Evolutionary conservation across 1,140 invertebrate genomes (phyloP).

Genomic region (Drosophila athabasca): DNA sequence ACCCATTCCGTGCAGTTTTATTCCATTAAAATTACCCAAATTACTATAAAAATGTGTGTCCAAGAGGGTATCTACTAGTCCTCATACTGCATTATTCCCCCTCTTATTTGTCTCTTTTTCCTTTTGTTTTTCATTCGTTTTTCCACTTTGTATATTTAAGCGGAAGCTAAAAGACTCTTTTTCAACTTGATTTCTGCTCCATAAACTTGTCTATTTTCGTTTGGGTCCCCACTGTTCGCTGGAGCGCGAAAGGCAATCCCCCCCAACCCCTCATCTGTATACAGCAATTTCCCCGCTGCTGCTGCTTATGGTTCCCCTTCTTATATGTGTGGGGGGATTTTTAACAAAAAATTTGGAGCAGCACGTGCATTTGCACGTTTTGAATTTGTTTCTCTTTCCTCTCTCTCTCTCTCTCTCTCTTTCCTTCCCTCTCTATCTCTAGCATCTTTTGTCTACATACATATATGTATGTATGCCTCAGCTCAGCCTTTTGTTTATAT

Average conservation of each 20-base stretch:
- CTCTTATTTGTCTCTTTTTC: conserved; percentile 6
- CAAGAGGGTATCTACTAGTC: conserved; percentile 21
- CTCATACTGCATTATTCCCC: background rate
- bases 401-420: no score
- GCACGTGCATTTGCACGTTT: conserved; percentile 81
- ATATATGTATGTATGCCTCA: no score
- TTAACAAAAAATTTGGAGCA: conserved; percentile 64
- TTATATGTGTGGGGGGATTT: conserved; percentile 1
- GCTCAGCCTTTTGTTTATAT: conserved; percentile 67
- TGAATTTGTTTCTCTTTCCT: conserved; percentile 37
- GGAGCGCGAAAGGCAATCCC: conserved; percentile 55
- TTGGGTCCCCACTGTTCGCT: conserved; percentile 56
- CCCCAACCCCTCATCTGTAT: background rate
- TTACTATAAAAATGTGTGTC: no score
- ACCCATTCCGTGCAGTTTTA: no score
- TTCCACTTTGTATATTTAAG: conserved; percentile 62
- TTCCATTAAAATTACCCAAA: no score
- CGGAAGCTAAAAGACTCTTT: conserved; percentile 79
- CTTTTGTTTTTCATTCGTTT: conserved; percentile 40
- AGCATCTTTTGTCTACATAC: conserved; percentile 10
- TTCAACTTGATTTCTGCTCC: conserved; percentile 80
- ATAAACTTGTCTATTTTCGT: conserved; percentile 80
- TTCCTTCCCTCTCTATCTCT: no score
- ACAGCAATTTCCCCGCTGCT: background rate
- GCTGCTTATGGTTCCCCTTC: conserved; percentile 20